phyloP scores from a whole-genome alignment of 2,888 invertebrate genomes.

The Cerastoderma edule region DNA sequence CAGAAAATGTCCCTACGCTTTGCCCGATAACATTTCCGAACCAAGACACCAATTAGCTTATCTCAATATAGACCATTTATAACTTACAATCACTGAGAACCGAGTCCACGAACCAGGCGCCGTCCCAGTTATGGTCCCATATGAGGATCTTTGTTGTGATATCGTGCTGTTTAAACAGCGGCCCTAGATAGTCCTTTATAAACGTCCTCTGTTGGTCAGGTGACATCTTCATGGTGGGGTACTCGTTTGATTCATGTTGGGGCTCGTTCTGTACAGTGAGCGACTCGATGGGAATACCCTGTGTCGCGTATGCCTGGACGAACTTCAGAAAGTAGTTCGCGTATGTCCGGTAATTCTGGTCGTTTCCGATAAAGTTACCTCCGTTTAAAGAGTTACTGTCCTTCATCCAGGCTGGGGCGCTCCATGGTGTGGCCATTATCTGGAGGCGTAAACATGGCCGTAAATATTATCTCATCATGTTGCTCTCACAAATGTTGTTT shows the following conservation, averaged over 20 bases:
- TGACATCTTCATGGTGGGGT: slow-evolving; percentile 64
- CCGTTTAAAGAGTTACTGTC: slow-evolving; percentile 49
- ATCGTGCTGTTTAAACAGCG: slow-evolving; percentile 49
- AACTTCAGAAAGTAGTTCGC: slow-evolving; percentile 63
- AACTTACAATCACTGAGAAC: slow-evolving; percentile 53
- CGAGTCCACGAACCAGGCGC: slow-evolving; percentile 52
- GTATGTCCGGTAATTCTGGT: slow-evolving; percentile 42
- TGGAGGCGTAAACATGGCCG: too few species aligned
- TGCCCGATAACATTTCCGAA: too few species aligned
- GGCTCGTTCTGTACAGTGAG: slow-evolving; percentile 65
- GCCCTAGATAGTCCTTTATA: slow-evolving; percentile 60
- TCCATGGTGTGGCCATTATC: slow-evolving; percentile 61
- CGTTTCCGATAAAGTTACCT: slow-evolving; percentile 54
- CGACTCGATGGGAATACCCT: slow-evolving; percentile 57
- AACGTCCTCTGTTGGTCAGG: slow-evolving; percentile 55
- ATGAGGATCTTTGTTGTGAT: slow-evolving; percentile 63
- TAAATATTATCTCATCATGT: too few species aligned
- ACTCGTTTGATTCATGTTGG: slow-evolving; percentile 33
- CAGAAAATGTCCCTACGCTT: too few species aligned
- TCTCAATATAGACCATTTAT: too few species aligned
- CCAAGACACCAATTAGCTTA: too few species aligned
- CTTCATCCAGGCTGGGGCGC: slow-evolving; percentile 68
- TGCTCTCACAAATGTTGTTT: too few species aligned
- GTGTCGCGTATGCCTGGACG: slow-evolving; percentile 56
- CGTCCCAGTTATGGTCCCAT: slow-evolving; percentile 66